Evolutionary conservation across 2,797 vertebrate genomes (phyloP).

Genomic region (Gila robusta): DNA sequence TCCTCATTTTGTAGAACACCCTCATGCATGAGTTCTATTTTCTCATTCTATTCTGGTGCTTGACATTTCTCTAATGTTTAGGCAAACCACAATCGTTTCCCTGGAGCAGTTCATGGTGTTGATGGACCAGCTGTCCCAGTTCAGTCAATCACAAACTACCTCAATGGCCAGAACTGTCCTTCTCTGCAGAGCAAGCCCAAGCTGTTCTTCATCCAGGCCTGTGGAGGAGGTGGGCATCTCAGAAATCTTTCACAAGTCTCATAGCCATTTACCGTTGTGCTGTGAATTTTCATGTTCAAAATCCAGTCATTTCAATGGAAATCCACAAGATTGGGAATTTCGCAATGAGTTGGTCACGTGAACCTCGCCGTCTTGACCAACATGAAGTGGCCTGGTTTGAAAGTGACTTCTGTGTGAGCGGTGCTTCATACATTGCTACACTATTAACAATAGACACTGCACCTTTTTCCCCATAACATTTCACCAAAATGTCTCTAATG

Average conservation of each 20-base stretch:
- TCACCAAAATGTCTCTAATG: neutral
- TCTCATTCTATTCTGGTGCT: neutral
- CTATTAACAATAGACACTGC: neutral
- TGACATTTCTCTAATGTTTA: conserved; percentile 66
- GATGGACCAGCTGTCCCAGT: conserved; percentile 84
- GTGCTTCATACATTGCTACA: neutral
- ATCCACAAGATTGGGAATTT: neutral
- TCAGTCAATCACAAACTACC: conserved; percentile 88
- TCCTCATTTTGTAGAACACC: conserved; percentile 30
- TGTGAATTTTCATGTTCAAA: neutral
- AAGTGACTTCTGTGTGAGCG: neutral
- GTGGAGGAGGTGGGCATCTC: conserved; percentile 87
- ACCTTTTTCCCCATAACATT: neutral
- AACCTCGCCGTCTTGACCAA: neutral
- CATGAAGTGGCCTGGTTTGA: neutral
- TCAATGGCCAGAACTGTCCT: conserved; percentile 87
- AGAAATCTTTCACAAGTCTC: neutral
- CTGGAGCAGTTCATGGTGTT: conserved; percentile 88
- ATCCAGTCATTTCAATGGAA: neutral
- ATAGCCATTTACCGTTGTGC: accelerated
- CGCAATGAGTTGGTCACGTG: neutral
- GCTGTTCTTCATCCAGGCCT: conserved; percentile 97
- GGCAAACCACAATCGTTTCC: conserved; percentile 91
- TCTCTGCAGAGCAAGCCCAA: conserved; percentile 94
- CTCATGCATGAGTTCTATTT: neutral